phyloP scores from a whole-genome alignment of 2,797 vertebrate genomes.

The Petrocephalus sullivani region DNA sequence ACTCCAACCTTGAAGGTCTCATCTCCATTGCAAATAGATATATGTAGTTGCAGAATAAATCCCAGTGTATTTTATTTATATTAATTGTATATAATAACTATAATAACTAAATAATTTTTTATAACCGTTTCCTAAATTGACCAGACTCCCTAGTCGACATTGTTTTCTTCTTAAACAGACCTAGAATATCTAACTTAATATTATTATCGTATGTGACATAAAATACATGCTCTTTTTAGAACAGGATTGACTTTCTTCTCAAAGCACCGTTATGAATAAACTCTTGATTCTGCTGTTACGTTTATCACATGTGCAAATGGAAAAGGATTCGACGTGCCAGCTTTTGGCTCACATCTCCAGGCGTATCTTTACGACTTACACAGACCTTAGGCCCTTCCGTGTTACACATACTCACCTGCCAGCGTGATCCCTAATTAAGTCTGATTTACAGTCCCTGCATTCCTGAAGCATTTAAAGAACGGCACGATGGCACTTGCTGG shows the following conservation, averaged over 20 bases:
- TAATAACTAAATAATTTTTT: not conserved
- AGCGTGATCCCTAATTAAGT: constrained; percentile 5
- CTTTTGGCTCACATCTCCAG: not conserved
- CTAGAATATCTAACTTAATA: not conserved
- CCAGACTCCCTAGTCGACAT: not conserved
- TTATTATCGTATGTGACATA: not conserved
- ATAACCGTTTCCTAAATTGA: not conserved
- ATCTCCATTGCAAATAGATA: not conserved
- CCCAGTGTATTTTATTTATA: not conserved
- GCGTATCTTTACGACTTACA: not conserved
- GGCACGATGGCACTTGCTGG: not conserved
- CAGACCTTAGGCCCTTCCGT: not conserved
- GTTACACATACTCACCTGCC: constrained; percentile 10
- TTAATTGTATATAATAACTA: not conserved
- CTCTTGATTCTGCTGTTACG: not conserved
- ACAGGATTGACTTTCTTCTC: not conserved
- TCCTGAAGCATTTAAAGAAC: not conserved
- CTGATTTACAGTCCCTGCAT: not conserved
- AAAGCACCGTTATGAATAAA: not conserved
- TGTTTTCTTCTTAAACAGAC: not conserved
- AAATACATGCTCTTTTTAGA: not conserved
- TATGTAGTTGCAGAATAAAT: not conserved
- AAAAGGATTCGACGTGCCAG: not conserved
- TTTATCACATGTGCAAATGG: not conserved
- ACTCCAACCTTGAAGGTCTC: not conserved